Evolutionary conservation across 2,888 invertebrate species (phyloP), one percentile per base, ranked within the genome.

Genomic region (Galeruca laticollis): DNA sequence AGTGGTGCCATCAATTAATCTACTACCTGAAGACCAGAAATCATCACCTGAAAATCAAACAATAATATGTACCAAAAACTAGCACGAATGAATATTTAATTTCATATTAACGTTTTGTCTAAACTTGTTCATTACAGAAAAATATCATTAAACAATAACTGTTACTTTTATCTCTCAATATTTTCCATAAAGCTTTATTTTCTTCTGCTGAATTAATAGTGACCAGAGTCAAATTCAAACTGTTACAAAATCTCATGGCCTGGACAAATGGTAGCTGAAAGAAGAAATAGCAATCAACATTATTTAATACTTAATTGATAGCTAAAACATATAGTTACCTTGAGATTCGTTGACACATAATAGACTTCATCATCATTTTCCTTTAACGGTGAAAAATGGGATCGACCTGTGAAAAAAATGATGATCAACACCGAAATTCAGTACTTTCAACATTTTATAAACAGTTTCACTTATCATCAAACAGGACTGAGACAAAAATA

Each of bases 11-110:
- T 70, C 68, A 6, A 72, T 33, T 21, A 72, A 8, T 10, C 43
- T 70, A 4, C 64, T 56, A 56, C 67, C 72, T 2, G 72, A 70
- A 0, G 69, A 70, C 72, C 72, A 72, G 51, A 59, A 70, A 3
- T 60, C 37, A 18, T 70, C 60, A 60, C 68, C 72, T 72, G 47
- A 5, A 52, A 71, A 56, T 35, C 1, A 51, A 8, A 40, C n/a
- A n/a, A n/a, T n/a, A n/a, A n/a, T n/a, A n/a, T n/a, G n/a, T n/a
- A n/a, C n/a, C n/a, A n/a, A n/a, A n/a, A n/a, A n/a, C n/a, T n/a
- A n/a, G n/a, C n/a, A n/a, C n/a, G n/a, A n/a, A n/a, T n/a, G n/a
- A n/a, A n/a, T n/a, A n/a, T n/a, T n/a, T n/a, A n/a, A n/a, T n/a
- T n/a, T n/a, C n/a, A n/a, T n/a, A n/a, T n/a, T n/a, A n/a, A n/a